phyloP scores from a whole-genome alignment of 1,140 invertebrate species.

The Homalodisca vitripennis region DNA sequence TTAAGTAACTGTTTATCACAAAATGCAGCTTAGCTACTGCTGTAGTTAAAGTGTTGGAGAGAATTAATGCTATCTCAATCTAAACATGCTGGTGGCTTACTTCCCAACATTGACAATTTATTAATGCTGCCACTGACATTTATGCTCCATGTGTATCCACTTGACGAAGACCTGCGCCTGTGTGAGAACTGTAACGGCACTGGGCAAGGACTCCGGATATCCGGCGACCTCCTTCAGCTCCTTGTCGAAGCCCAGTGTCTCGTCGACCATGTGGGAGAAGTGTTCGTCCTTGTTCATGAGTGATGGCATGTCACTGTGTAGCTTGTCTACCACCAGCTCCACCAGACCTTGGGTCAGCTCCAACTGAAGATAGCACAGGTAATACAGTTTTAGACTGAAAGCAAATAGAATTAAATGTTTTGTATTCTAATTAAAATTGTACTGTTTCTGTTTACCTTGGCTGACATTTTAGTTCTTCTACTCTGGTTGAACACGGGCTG shows the following conservation, averaged over 20 bases:
- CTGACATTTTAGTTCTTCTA: slow-evolving; percentile 59
- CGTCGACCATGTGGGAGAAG: slow-evolving; percentile 88
- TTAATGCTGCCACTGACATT: slow-evolving; percentile 65
- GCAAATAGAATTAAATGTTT: neutral
- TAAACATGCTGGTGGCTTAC: no score
- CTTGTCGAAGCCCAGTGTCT: slow-evolving; percentile 70
- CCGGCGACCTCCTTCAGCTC: slow-evolving; percentile 54
- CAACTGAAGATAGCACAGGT: slow-evolving; percentile 53
- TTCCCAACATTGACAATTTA: no score
- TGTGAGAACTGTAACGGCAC: slow-evolving; percentile 74
- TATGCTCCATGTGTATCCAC: slow-evolving; percentile 88
- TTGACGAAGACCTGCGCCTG: slow-evolving; percentile 77
- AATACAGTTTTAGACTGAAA: neutral
- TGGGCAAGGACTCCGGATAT: slow-evolving; percentile 68
- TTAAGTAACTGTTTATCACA: no score
- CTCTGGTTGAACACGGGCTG: slow-evolving; percentile 75
- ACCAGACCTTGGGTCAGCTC: slow-evolving; percentile 86
- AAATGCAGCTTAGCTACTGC: no score
- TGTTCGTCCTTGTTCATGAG: slow-evolving; percentile 77
- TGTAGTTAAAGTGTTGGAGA: no score
- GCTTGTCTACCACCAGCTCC: slow-evolving; percentile 78
- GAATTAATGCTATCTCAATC: no score
- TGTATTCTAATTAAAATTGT: neutral
- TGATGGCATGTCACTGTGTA: slow-evolving; percentile 74
- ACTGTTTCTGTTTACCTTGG: slow-evolving; percentile 55